Base-by-base conservation (phyloP, 2,888 invertebrate species). In the Sinodicranocentrus sp. region DNA sequence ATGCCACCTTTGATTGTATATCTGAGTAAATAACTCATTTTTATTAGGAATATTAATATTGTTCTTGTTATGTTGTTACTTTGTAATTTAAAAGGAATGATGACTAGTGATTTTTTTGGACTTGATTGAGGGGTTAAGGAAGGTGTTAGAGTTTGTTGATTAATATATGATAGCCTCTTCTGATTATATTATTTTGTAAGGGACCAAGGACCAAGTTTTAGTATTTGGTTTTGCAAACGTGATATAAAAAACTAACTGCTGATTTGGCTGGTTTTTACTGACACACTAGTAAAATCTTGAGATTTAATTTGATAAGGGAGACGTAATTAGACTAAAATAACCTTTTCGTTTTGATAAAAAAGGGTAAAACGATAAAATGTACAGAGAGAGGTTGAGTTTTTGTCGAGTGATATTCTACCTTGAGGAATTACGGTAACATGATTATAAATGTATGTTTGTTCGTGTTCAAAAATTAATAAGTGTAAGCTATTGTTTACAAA, bases 181-280 rank as follows among this genome's bases (percentile, higher is more conserved):
- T n/a, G n/a, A n/a, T n/a, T n/a, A n/a, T 39, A 39, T 68, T 23
- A 21, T 43, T 43, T 23, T 48, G 33, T 26, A 26, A 44, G 68
- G 68, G 68, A 68, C 68, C 68, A 68, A 68, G 48, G 48, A 68
- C 21, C 52, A 68, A 68, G 28, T 63, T 21, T 44, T 65, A 65
- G 25, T 48, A 68, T 68, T 68, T 68, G 48, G 68, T 68, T 57
- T 57, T 68, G 43, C 19, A 68, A 67, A 52, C 68, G 68, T 68
- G 68, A 68, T 68, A 68, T 68, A n/a, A 33, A 33, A 15, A 39
- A 33, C 21, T 26, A 59, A 5, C 13, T 6, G 28, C 19, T 61
- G n/a, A 21, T 25, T 59, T n/a, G 28, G 13, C 19, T 52, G 6
- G 25, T 57, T 57, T 54, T 23, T 57, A 57, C 25, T 19, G 25